Conservation (phyloP, 1,140 invertebrate species). For the Ceratina japonica region DNA sequence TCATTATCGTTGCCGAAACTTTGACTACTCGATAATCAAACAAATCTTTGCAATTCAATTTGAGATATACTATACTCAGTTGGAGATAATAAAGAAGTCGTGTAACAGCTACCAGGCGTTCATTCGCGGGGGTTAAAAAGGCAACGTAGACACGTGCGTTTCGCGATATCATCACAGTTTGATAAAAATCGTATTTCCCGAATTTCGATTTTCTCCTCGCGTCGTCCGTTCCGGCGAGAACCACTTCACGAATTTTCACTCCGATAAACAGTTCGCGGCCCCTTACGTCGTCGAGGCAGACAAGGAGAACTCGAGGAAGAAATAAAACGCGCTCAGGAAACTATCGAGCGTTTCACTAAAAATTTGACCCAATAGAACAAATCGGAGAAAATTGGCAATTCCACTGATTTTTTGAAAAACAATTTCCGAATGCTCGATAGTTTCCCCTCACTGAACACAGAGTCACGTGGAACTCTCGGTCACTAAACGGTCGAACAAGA, state of each 20-base stretch:
- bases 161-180: not conserved
- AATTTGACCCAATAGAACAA: not conserved
- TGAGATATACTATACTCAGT: too few species aligned
- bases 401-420: not conserved
- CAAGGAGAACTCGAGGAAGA: slow-evolving; percentile 5
- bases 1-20: not conserved
- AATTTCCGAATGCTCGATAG: slow-evolving; percentile 23
- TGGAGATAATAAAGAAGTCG: too few species aligned
- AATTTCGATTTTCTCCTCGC: slow-evolving; percentile 66
- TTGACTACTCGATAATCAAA: too few species aligned
- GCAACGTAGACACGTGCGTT: not conserved
- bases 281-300: not conserved
- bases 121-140: not conserved
- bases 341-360: not conserved
- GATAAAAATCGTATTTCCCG: slow-evolving; percentile 37
- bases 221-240: slow-evolving; percentile 33
- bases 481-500: slow-evolving; percentile 20
- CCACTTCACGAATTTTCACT: slow-evolving; percentile 51
- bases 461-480: slow-evolving; percentile 40
- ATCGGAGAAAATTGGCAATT: not conserved
- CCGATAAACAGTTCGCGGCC: not conserved
- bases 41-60: too few species aligned
- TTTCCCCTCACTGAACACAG: slow-evolving; percentile 28
- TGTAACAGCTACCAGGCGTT: not conserved
- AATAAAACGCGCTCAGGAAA: slow-evolving; percentile 2